phyloP scores from a whole-genome alignment of 2,113 vertebrate species.

The Hemiscyllium ocellatum region DNA sequence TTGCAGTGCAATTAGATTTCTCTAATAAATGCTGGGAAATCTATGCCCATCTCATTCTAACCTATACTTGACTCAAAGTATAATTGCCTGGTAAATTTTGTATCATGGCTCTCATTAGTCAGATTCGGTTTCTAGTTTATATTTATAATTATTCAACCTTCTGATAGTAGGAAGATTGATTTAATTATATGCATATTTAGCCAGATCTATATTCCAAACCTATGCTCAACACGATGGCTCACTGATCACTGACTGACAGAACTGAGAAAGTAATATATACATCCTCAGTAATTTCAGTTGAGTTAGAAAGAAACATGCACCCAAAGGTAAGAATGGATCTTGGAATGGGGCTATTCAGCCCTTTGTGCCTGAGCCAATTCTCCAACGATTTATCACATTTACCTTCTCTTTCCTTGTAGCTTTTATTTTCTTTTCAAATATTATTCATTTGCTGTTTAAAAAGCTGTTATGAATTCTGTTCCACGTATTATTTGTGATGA shows the following conservation, averaged over 20 bases:
- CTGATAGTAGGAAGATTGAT: background rate
- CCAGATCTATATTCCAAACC: background rate
- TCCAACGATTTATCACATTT: background rate
- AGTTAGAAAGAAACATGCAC: background rate
- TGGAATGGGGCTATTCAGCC: background rate
- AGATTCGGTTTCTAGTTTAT: conserved; percentile 17
- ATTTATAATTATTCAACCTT: background rate
- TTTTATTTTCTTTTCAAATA: background rate
- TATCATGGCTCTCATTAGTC: background rate
- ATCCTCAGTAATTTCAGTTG: background rate
- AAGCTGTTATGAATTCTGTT: background rate
- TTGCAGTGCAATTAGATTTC: background rate
- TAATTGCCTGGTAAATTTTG: background rate
- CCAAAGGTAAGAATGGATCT: background rate
- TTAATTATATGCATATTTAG: background rate
- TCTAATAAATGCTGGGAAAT: background rate
- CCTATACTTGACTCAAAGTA: background rate
- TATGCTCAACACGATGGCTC: background rate
- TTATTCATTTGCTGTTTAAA: background rate
- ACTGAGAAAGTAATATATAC: background rate
- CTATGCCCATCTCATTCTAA: background rate
- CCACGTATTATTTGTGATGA: background rate
- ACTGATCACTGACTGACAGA: background rate
- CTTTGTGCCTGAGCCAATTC: background rate
- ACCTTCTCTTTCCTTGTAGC: background rate